These are phyloP conservation scores for Nezara viridula DNA, from an alignment of 2,888 invertebrate genomes.

Conservation along the genomic window DNA sequence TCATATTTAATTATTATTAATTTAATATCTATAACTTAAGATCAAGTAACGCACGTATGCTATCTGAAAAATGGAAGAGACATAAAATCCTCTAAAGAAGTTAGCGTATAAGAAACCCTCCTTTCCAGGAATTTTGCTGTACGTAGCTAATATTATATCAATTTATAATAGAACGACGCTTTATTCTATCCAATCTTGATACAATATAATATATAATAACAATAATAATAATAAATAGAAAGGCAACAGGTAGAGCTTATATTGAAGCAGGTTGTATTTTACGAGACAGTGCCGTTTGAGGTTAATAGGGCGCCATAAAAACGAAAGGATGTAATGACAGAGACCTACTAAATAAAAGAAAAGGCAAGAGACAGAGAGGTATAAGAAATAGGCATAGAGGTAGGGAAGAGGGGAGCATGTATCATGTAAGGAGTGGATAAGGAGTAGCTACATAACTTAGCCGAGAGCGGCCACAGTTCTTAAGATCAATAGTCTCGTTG, in stretches of 20 bases:
- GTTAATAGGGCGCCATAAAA: slow-evolving; percentile 3
- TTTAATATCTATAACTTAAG: no score
- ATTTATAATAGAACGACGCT: no score
- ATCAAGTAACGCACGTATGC: no score
- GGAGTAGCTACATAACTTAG: slow-evolving; percentile 55
- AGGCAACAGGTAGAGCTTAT: neutral
- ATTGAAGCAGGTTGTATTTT: slow-evolving; percentile 25
- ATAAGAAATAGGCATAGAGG: slow-evolving; percentile 54
- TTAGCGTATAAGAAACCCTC: no score
- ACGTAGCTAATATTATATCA: neutral
- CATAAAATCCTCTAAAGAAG: no score
- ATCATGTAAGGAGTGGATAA: slow-evolving; percentile 58
- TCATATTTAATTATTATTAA: no score
- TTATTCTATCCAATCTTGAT: no score
- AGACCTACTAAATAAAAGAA: slow-evolving; percentile 37
- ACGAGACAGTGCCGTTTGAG: neutral
- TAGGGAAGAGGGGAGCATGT: slow-evolving; percentile 29
- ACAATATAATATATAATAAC: no score
- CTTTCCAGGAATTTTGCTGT: no score
- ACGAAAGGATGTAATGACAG: neutral
- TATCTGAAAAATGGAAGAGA: no score
- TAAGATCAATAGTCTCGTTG: slow-evolving; percentile 62
- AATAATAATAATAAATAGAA: neutral
- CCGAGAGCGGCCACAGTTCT: slow-evolving; percentile 56
- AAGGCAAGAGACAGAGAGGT: slow-evolving; percentile 59